phyloP scores from a whole-genome alignment of 2,888 invertebrate species.

The Neoitamus cyanurus region DNA sequence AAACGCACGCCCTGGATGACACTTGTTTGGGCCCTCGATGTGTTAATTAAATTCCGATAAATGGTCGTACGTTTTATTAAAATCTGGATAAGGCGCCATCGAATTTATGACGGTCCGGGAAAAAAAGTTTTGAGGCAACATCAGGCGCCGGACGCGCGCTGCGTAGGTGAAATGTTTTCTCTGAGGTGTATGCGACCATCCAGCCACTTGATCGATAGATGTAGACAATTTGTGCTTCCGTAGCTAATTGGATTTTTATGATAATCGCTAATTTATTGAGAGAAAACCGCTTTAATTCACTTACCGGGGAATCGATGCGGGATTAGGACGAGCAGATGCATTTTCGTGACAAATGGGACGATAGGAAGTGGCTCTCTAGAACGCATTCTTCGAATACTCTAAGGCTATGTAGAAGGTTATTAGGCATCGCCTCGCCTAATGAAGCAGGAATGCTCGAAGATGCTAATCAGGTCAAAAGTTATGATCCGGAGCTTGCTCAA shows the following conservation, averaged over 20 bases:
- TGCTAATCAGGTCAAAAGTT: background rate
- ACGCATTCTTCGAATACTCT: background rate
- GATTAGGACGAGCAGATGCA: background rate
- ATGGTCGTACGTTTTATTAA: conserved; percentile 9
- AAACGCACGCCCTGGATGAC: conserved; percentile 6
- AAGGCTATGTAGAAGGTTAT: background rate
- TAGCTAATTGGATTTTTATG: conserved; percentile 44
- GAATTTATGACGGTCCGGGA: background rate
- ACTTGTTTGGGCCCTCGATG: conserved; percentile 3
- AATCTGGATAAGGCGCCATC: conserved; percentile 30
- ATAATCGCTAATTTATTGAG: conserved; percentile 25
- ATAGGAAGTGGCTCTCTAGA: background rate
- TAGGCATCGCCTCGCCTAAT: background rate
- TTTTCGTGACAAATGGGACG: background rate
- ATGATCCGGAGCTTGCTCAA: background rate
- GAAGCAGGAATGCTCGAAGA: background rate
- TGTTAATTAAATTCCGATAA: conserved; percentile 45
- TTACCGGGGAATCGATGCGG: background rate
- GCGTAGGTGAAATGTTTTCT: conserved; percentile 25
- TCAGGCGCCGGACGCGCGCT: background rate
- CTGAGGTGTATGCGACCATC: background rate
- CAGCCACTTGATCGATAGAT: conserved; percentile 24
- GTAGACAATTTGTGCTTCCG: conserved; percentile 45
- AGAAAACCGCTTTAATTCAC: conserved; percentile 16
- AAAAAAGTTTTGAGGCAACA: background rate